Base-by-base conservation (phyloP, 35 echinoderm and acorn worm genomes). In the Heliocidaris erythrogramma region DNA sequence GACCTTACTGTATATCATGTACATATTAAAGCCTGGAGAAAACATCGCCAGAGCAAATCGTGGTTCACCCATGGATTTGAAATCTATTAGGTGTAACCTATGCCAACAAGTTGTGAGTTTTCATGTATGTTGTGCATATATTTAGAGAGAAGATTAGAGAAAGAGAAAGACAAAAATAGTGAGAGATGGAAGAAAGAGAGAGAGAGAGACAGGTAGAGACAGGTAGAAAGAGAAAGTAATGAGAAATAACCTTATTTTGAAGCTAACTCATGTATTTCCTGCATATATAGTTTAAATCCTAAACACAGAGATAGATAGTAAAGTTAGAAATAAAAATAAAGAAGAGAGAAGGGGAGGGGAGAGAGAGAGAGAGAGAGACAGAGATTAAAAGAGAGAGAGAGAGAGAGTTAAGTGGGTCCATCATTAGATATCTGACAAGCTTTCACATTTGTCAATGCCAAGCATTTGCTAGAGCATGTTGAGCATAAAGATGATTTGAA, bases 321-420 rank as follows among this genome's bases (percentile, higher is more conserved):
- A 9, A 86, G 14, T 84, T 84, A 29, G 9, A 30, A 86, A 30
- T 9, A 8, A 92, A 24, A 92, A 24, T 32, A 13, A 49, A 8
- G 7, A 3, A 35, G 30, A 92, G 11, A 60, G 13, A 30, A 9
- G 92, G 12, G 48, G 30, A 42, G 9, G 31, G 29, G 29, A 56
- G 91, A 93, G 18, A 53, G 52, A 93, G 91, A 56, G 13, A 93
- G 91, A 93, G 21, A 49, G 91, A 93, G 91, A 93, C 16, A 31
- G 17, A 24, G 49, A 30, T 47, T 9, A 12, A 59, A 27, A 29
- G 48, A 93, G 12, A 30, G 30, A n/a, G 50, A 93, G 92, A 60
- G 30, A 47, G 31, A 48, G 2, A 48, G 32, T 13, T 4, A 13
- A 48, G 87, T 47, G 87, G 32, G 87, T 16, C 65, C 65, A 42